A percentile compares a stretch with the other conserved stretches of the same genome.
Evolutionary conservation across 2,797 vertebrate genomes (phyloP).

Genomic region (Anguilla anguilla): DNA sequence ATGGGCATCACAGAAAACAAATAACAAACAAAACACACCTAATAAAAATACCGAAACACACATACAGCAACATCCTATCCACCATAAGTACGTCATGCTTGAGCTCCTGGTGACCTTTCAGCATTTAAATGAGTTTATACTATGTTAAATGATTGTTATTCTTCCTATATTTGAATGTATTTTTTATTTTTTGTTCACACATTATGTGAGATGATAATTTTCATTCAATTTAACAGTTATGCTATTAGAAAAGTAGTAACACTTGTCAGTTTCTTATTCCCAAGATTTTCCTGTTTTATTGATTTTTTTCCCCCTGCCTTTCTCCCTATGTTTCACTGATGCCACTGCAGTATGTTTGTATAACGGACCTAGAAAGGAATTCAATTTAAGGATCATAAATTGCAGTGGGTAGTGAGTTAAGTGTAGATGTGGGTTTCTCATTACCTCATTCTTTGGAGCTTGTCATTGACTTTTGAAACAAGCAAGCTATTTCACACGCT

Average conservation of each 20-base stretch:
- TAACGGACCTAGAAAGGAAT: neutral
- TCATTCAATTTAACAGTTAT: neutral
- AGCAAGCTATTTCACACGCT: neutral
- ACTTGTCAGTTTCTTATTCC: neutral
- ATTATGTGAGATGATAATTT: neutral
- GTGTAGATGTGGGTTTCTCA: neutral
- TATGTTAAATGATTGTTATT: slow-evolving; percentile 5
- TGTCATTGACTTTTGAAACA: too few relatives aligned
- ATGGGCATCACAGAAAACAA: neutral
- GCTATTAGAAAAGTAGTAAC: neutral
- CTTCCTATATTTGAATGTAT: slow-evolving; percentile 9
- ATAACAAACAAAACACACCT: neutral
- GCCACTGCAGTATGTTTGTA: neutral
- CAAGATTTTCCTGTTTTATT: neutral
- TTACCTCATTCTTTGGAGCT: neutral
- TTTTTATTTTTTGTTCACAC: neutral
- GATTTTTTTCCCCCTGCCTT: neutral
- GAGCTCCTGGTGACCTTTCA: slow-evolving; percentile 1
- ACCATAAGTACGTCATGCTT: neutral
- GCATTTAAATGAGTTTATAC: slow-evolving; percentile 12
- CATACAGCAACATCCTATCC: slow-evolving; percentile 2
- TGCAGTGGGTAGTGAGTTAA: neutral
- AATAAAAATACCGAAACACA: neutral
- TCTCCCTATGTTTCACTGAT: neutral
- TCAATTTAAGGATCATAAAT: neutral